Evolutionary conservation across 2,797 vertebrate species (phyloP), one percentile per base, ranked within the genome.

Genomic region (Echeneis naucrates): DNA sequence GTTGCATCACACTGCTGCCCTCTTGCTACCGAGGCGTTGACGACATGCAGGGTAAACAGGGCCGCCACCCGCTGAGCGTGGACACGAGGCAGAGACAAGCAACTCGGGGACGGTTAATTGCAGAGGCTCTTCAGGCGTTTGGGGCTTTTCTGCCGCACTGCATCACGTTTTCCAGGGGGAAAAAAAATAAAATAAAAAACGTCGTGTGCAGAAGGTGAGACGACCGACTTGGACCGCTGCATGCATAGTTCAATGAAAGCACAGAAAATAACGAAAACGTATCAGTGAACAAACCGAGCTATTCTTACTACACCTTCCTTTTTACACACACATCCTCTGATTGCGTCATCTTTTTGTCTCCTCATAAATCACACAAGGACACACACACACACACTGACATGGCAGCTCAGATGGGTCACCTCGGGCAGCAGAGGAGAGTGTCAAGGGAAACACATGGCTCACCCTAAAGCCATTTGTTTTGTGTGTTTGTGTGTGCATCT

Each of bases 1-100:
- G 23, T 89, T 88, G 79, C 83, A 68, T 88, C 87, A 88, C 23
- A 17, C 47, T 19, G 47, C 52, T 77, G 75, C 44, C 62, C 56
- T 62, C 26, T 62, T 26, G 24, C 62, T 74, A 6, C 45, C 1
- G 24, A 68, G 58, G 45, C 56, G 56, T 64, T 24, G 72, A 48
- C 19, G 17, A 26, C 72, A 60, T 5, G 59, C 65, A 64, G 72
- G 53, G 60, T 83, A 78, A 86, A 87, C 65, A 75, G 33, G 1
- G 37, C 65, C 37, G 67, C 58, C 69, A 59, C 63, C 78, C 57
- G 9, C 64, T 12, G 55, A 54, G 54, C 9, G 37, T 50, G 78
- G 62, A 59, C 77, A 58, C 2, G 33, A 33, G 57, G 45, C 56
- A 67, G 69, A 86, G 53, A 59, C 45, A 50, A 50, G 53, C 30